Percentiles rank a stretch among this genome's conserved stretches.
Conservation (phyloP, 2,113 vertebrate species). For the Etheostoma spectabile region DNA sequence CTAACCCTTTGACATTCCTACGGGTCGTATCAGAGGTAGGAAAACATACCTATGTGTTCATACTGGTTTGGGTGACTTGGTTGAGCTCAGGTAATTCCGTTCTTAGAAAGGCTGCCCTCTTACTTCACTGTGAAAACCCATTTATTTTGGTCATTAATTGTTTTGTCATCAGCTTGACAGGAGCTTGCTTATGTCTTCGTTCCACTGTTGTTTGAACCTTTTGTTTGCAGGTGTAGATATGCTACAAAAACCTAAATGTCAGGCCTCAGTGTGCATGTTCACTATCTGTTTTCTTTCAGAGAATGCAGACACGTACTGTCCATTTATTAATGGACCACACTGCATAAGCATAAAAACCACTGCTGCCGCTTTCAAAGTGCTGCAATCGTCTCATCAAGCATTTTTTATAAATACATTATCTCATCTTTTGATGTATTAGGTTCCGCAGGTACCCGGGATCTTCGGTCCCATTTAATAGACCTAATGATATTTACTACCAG, state of each 20-base stretch:
- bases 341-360: conserved; percentile 5
- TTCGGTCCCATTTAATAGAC: conserved; percentile 45
- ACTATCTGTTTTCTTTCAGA: conserved; percentile 20
- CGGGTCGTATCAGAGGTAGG: no score
- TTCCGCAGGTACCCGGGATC: conserved; percentile 52
- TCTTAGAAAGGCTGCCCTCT: conserved; percentile 13
- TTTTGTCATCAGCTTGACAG: conserved; percentile 2
- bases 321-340: background rate
- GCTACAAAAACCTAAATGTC: conserved; percentile 39
- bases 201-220: conserved; percentile 28
- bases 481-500: conserved; percentile 65
- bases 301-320: background rate
- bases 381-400: conserved; percentile 45
- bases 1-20: no score
- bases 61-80: no score
- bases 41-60: no score
- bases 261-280: conserved; percentile 19
- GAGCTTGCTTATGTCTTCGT: background rate
- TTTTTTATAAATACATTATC: conserved; percentile 53
- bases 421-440: conserved; percentile 54
- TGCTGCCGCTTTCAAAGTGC: conserved; percentile 20
- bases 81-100: background rate
- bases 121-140: background rate
- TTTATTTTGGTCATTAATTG: conserved; percentile 26
- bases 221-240: conserved; percentile 17